Evolutionary conservation across 2,888 invertebrate genomes (phyloP), one percentile per base, ranked within the genome.

Genomic region (Ophion costatus): DNA sequence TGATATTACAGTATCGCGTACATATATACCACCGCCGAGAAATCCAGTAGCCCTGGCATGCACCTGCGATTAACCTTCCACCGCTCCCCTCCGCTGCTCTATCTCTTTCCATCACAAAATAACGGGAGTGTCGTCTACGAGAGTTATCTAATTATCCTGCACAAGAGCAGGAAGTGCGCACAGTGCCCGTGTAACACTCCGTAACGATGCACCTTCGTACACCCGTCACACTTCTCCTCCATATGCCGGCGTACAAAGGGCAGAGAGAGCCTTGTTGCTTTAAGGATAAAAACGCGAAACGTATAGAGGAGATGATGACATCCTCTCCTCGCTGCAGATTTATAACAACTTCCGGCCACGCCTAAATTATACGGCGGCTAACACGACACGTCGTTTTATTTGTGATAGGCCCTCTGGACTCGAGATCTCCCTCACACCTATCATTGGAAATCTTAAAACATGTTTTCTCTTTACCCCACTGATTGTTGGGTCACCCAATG

Each of bases 121-220:
- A 83, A 85, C 84, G 83, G 64, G 38, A 66, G 76, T 83, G 76
- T 82, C 79, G 84, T 87, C 82, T 64, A 74, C 83, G 83, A 79
- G 83, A 87, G 84, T 86, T 84, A 87, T 87, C 78, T 87, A 87
- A 88, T 88, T 88, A 85, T 82, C 76, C 22, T 42, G 33, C 64
- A 51, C 51, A 51, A 51, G 29, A 29, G 73, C 61, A 77, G 75
- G 83, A 56, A 71, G 73, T 67, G 42, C 59, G 42, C 63, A 66
- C 22, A 38, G 20, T 66, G 56, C 22, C 66, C 38, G 59, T 77
- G 51, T 59, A 77, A 69, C 69, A 45, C 42, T 29, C 69, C 29
- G 42, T 77, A 69, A 77, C 77, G 77, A 77, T 14, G 77, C 59
- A 42, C 42, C 67, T 77, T 45, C 59, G 51, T 61, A 59, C n/a